Base-by-base conservation (phyloP, 2,888 invertebrate species). In the Drosophila formosana region DNA sequence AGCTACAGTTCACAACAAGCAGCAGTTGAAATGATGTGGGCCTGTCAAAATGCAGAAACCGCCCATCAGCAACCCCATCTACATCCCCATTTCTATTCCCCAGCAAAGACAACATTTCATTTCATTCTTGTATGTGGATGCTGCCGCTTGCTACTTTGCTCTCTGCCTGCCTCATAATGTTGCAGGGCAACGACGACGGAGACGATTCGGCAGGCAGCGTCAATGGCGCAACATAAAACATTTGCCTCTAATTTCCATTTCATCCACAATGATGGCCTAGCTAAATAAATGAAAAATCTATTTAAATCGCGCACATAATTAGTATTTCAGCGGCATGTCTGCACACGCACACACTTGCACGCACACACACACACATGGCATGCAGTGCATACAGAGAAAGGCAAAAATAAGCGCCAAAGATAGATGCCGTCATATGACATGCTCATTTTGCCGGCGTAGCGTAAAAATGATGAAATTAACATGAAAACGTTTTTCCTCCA, bases 241-340 rank as follows among this genome's bases (percentile, higher is more conserved):
- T 85, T 85, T 88, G 85, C 88, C 80, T 82, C 72, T 78, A 66
- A 85, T 83, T 84, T 75, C 72, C 73, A 72, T 78, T 82, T 80
- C 76, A 78, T 82, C 66, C 68, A 77, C 87, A 87, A 78, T 83
- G 84, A 80, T 85, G 86, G 88, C 79, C 86, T 83, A 69, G 82
- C 86, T 85, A 85, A 85, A 85, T 85, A 86, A 86, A 86, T 83
- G 77, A 87, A 88, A 83, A 88, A 87, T 89, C 87, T 89, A 87
- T 87, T 87, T 87, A 87, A 87, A 87, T 87, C 85, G 83, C 83
- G 89, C 87, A 87, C 87, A 89, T 89, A 87, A 87, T 87, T 87
- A 89, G 89, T 89, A 85, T 87, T 87, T 87, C 89, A 87, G 77
- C 86, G 72, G 88, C 77, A 74, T 82, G 84, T 84, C 83, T 82